Evolutionary conservation across 1,140 invertebrate genomes (phyloP).

Genomic region (Wasmannia auropunctata): DNA sequence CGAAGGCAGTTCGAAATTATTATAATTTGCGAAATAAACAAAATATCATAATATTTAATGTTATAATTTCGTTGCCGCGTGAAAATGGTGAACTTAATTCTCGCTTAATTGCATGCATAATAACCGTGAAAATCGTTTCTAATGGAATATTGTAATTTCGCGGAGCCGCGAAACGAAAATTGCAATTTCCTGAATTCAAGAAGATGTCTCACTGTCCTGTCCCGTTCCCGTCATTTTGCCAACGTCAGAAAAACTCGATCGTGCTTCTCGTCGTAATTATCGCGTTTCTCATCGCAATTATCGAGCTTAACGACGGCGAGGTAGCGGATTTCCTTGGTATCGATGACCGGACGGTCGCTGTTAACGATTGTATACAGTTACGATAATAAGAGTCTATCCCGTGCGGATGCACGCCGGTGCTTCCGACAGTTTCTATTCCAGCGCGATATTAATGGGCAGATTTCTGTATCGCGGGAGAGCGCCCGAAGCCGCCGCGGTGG

Average conservation of each 20-base stretch:
- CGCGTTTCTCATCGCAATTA: neutral
- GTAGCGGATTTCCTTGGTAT: slow-evolving; percentile 38
- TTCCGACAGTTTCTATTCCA: slow-evolving; percentile 29
- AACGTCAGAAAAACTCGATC: neutral
- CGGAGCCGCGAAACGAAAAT: neutral
- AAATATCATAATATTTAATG: neutral
- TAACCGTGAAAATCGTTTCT: neutral
- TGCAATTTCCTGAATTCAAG: neutral
- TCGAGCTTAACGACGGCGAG: neutral
- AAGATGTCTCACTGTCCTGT: neutral
- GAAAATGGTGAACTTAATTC: neutral
- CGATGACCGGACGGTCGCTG: slow-evolving; percentile 7
- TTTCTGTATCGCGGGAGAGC: slow-evolving; percentile 50
- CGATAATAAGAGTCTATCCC: slow-evolving; percentile 48
- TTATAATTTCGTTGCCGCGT: too few relatives aligned
- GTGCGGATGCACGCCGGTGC: slow-evolving; percentile 7
- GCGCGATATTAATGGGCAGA: slow-evolving; percentile 49
- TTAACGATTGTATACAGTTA: slow-evolving; percentile 42
- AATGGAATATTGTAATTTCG: neutral
- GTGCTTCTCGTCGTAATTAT: neutral
- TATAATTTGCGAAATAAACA: neutral
- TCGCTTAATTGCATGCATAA: neutral
- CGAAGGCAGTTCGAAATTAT: neutral
- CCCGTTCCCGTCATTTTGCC: neutral
- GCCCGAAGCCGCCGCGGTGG: slow-evolving; percentile 8